Conservation (phyloP, 2,797 vertebrate genomes). For the Coregonus sp. region DNA sequence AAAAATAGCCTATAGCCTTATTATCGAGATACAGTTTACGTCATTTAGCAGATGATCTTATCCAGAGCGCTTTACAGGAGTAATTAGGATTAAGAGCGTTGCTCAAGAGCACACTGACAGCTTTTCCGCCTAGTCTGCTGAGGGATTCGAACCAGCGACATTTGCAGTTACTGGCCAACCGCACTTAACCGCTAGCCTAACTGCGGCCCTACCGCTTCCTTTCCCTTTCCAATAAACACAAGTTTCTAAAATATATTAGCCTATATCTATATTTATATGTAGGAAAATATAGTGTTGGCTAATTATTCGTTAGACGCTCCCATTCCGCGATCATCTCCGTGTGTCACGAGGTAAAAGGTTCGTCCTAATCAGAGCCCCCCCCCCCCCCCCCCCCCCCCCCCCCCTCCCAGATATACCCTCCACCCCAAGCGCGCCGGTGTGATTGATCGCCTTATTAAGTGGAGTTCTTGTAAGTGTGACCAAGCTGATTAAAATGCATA, state of each 20-base stretch:
- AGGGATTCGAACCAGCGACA: too few relatives aligned
- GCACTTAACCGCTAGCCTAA: too few relatives aligned
- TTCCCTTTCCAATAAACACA: background rate
- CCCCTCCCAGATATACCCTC: slow-evolving; percentile 49
- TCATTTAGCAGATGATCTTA: too few relatives aligned
- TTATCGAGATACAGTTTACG: background rate
- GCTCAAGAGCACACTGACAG: too few relatives aligned
- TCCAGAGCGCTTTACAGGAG: too few relatives aligned
- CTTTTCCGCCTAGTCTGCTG: too few relatives aligned
- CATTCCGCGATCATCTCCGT: background rate
- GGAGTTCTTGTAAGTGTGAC: slow-evolving; percentile 99
- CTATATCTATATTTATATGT: background rate
- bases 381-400: slow-evolving; percentile 18
- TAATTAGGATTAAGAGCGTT: too few relatives aligned
- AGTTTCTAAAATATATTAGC: background rate
- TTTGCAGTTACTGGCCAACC: too few relatives aligned
- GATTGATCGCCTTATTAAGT: slow-evolving; percentile 99
- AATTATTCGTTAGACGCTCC: background rate
- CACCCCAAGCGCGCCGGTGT: slow-evolving; percentile 68
- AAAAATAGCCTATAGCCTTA: background rate
- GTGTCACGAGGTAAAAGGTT: slow-evolving; percentile 44
- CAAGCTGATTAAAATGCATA: slow-evolving; percentile 98
- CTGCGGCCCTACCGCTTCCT: too few relatives aligned
- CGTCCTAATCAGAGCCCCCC: slow-evolving; percentile 46
- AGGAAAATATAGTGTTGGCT: background rate